Percentiles rank a stretch among this genome's conserved stretches.
These are phyloP conservation scores for Nephrotoma guestfalica DNA, from an alignment of 2,888 invertebrate genomes.

Conservation along the genomic window DNA sequence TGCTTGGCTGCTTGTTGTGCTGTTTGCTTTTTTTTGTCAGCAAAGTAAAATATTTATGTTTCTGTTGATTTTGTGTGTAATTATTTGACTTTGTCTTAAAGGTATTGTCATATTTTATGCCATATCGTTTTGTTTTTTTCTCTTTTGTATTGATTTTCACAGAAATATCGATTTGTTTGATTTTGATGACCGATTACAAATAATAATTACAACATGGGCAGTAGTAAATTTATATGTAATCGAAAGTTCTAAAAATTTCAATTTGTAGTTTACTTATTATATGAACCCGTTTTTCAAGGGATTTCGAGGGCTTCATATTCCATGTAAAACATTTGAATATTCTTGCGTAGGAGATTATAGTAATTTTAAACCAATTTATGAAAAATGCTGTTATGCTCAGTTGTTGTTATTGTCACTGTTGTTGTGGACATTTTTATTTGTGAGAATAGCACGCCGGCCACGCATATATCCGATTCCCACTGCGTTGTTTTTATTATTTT, in stretches of 20 bases:
- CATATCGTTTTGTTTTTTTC: not conserved
- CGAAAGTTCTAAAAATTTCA: not conserved
- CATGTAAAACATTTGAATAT: too few species aligned
- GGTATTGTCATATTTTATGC: not conserved
- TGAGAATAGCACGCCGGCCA: too few species aligned
- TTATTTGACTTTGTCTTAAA: not conserved
- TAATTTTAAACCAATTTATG: too few species aligned
- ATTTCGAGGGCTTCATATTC: too few species aligned
- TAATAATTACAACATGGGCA: not conserved
- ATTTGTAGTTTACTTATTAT: too few species aligned
- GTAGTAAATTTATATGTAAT: not conserved
- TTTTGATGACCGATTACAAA: not conserved
- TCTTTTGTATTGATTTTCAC: not conserved
- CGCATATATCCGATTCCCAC: too few species aligned
- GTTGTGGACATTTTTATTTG: too few species aligned
- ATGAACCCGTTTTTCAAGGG: too few species aligned
- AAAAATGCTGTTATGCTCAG: too few species aligned
- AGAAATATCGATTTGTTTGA: not conserved
- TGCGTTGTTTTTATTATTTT: too few species aligned
- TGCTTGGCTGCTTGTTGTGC: not conserved
- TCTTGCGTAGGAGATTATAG: too few species aligned
- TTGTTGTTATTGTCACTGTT: too few species aligned
- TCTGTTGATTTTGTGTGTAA: not conserved
- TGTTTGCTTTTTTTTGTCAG: not conserved
- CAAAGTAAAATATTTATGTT: not conserved